These are phyloP conservation scores for Phoxinus dragarum DNA, from an alignment of 2,797 vertebrate species.

Conservation along the genomic window DNA sequence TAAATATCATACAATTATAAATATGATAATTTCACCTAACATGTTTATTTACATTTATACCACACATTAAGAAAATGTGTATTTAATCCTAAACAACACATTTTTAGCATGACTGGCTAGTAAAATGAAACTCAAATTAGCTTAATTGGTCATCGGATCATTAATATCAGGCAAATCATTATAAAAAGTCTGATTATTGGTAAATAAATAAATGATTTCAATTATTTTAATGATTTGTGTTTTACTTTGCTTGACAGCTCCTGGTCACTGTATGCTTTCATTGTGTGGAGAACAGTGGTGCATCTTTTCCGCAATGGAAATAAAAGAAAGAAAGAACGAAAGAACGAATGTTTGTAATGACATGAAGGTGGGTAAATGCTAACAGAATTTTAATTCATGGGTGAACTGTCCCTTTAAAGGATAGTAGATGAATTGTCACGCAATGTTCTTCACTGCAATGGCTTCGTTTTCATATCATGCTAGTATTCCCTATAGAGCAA, in stretches of 20 bases:
- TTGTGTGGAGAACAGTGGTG: background rate
- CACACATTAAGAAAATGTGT: too few species aligned
- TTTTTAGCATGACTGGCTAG: background rate
- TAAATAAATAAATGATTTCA: background rate
- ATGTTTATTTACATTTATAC: background rate
- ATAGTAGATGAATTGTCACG: background rate
- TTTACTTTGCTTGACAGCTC: background rate
- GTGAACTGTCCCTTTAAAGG: background rate
- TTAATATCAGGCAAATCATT: background rate
- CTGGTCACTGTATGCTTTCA: background rate
- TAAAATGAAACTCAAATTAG: too few species aligned
- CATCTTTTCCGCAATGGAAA: background rate
- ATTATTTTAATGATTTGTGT: background rate
- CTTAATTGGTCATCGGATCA: background rate
- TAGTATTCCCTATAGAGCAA: conserved; percentile 16
- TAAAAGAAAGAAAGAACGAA: background rate
- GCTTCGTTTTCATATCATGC: background rate
- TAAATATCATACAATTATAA: background rate
- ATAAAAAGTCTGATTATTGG: background rate
- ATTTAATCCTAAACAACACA: background rate
- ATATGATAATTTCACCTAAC: too few species aligned
- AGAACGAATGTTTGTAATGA: background rate
- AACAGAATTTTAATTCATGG: background rate
- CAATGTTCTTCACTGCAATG: background rate
- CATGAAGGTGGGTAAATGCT: background rate